Percentiles rank a stretch among this genome's conserved stretches.
Conservation (phyloP, 1,140 invertebrate species). For the Bacillus rossius region DNA sequence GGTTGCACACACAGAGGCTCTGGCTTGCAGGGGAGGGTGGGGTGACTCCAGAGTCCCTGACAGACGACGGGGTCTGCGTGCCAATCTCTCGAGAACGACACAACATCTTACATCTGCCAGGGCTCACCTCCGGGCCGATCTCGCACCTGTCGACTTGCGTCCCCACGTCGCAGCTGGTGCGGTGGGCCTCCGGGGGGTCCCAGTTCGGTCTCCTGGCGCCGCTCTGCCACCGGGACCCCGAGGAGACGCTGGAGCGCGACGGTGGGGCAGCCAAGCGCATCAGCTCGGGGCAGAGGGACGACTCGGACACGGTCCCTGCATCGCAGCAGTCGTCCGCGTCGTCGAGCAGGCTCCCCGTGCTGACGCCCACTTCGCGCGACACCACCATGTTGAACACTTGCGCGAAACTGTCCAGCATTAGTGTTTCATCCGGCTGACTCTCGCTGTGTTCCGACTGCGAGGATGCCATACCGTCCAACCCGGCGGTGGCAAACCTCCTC, state of each 20-base stretch:
- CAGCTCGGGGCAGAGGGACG: constrained; percentile 11
- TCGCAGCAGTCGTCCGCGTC: constrained; percentile 2
- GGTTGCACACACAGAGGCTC: too few relatives aligned
- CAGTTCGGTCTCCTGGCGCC: neutral
- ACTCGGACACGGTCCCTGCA: constrained; percentile 2
- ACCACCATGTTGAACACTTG: neutral
- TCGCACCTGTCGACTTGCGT: too few relatives aligned
- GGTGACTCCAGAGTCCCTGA: too few relatives aligned
- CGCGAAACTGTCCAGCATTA: too few relatives aligned
- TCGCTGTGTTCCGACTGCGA: constrained; percentile 4
- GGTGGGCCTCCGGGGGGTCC: too few relatives aligned
- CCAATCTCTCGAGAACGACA: neutral
- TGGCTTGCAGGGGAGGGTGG: too few relatives aligned
- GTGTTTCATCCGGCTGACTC: too few relatives aligned
- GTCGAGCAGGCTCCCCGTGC: neutral
- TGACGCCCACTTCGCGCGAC: too few relatives aligned
- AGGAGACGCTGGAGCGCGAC: constrained; percentile 1
- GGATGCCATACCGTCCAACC: constrained; percentile 12
- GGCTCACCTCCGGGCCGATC: too few relatives aligned
- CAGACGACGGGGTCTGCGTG: neutral
- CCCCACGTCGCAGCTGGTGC: too few relatives aligned
- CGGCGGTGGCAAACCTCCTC: constrained; percentile 49
- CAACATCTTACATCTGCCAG: too few relatives aligned
- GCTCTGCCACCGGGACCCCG: neutral
- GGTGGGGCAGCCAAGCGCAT: neutral